Evolutionary conservation across 2,113 vertebrate genomes (phyloP).

Genomic region (Xenopus tropicalis): DNA sequence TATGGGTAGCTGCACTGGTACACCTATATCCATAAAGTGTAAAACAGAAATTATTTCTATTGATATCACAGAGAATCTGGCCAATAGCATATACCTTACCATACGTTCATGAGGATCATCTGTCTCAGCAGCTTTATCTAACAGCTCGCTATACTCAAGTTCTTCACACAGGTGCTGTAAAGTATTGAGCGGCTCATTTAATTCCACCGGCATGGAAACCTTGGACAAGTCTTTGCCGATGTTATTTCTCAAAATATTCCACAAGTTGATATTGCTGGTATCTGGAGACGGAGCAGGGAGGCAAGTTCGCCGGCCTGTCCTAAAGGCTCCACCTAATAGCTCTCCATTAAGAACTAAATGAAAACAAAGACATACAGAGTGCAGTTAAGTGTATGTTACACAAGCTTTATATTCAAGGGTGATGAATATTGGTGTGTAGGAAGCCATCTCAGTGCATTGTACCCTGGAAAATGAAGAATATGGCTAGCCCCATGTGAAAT

Average conservation of each 20-base stretch:
- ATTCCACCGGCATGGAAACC: conserved; percentile 97
- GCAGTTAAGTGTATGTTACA: too few relatives aligned
- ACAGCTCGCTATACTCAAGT: conserved; percentile 94
- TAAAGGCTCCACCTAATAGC: conserved; percentile 85
- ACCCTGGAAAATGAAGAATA: too few relatives aligned
- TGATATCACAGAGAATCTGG: too few relatives aligned
- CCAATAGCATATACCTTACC: conserved; percentile 63
- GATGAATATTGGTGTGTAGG: too few relatives aligned
- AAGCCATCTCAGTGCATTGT: too few relatives aligned
- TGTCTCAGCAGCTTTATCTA: conserved; percentile 92
- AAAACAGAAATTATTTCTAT: too few relatives aligned
- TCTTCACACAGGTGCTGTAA: conserved; percentile 98
- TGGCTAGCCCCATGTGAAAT: too few relatives aligned
- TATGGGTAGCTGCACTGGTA: too few relatives aligned
- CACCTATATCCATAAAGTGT: too few relatives aligned
- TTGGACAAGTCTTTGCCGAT: conserved; percentile 98
- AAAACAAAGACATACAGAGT: conserved; percentile 20
- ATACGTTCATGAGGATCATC: conserved; percentile 93
- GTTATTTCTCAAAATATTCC: conserved; percentile 98
- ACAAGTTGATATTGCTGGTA: conserved; percentile 96
- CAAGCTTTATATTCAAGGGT: too few relatives aligned
- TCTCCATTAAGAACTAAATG: conserved; percentile 89
- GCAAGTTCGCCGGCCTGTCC: conserved; percentile 88
- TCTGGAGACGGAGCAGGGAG: conserved; percentile 90
- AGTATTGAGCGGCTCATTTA: conserved; percentile 96